A percentile compares a stretch with the other conserved stretches of the same genome.
Conservation (phyloP, 2,797 vertebrate genomes). For the Syndactyla subalaris region DNA sequence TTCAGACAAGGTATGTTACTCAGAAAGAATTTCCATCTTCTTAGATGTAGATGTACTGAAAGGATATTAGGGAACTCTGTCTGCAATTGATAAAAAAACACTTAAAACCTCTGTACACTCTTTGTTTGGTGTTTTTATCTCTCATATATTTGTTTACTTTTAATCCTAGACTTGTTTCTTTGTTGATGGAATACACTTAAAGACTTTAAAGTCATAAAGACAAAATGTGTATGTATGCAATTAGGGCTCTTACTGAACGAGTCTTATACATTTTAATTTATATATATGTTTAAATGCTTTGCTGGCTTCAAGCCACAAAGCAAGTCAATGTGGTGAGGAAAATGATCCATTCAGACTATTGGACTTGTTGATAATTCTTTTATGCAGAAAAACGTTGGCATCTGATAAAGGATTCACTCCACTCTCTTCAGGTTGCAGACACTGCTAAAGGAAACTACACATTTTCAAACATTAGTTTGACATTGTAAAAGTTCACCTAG, state of each 20-base stretch:
- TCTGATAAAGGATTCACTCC: neutral
- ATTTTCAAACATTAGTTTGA: constrained; percentile 58
- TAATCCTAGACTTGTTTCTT: neutral
- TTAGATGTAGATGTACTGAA: neutral
- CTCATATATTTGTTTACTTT: neutral
- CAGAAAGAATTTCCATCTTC: neutral
- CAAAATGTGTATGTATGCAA: neutral
- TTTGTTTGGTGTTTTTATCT: neutral
- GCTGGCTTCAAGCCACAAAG: neutral
- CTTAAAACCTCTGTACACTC: neutral
- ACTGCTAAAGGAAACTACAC: neutral
- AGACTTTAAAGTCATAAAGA: neutral
- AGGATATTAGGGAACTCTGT: neutral
- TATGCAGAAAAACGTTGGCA: neutral
- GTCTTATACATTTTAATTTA: neutral
- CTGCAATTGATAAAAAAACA: neutral
- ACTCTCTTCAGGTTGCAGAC: neutral
- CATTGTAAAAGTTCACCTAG: constrained; percentile 61
- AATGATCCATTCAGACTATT: neutral
- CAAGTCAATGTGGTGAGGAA: neutral
- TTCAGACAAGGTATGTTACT: neutral
- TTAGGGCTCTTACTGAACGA: neutral
- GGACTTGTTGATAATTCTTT: neutral
- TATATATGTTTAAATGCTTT: neutral
- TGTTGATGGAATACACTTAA: neutral